Evolutionary conservation across 2,797 vertebrate genomes (phyloP), one percentile per base, ranked within the genome.

Genomic region (Tinamus major): DNA sequence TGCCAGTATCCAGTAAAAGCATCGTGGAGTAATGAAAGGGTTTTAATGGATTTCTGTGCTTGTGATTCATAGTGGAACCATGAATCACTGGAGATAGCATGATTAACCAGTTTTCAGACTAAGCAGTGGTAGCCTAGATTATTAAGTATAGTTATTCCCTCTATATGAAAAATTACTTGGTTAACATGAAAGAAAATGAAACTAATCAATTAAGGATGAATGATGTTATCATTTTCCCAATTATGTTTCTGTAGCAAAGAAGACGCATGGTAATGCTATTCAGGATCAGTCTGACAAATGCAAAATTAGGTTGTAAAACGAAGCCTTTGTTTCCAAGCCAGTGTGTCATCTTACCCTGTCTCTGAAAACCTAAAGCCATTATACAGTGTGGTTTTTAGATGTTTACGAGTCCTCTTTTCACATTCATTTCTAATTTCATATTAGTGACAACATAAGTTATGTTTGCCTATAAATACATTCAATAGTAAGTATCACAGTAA

Each of bases 1-100:
- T 92, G 88, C 63, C 46, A 93, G 89, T 64, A 74, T 85, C 91
- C 82, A 93, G 21, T 81, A 86, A 89, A 96, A 96, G 84, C 87
- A 82, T 88, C 53, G 29, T 93, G 91, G 86, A 95, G 91, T 94
- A 93, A 70, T 80, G 85, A 94, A 79, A 94, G 44, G 53, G 67
- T 87, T 96, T 58, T 13, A 85, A 82, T 71, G 84, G 90, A 87
- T 29, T 94, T 91, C 61, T 67, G 1, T 76, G 42, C 75, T 92
- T 19, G 64, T 68, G 75, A 87, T 68, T 95, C 87, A 79, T 59
- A 92, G 85, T 75, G 90, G 76, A 94, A 48, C 55, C 58, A n/a
- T 89, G 90, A 92, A 42, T 93, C 83, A 85, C 42, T 59, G 62
- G 62, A 41, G 67, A 51, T 26, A 89, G 62, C 41, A 61, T 87